A percentile compares a stretch with the other conserved stretches of the same genome.
Conservation (phyloP, 2,797 vertebrate species). For the Eleutherodactylus coqui region DNA sequence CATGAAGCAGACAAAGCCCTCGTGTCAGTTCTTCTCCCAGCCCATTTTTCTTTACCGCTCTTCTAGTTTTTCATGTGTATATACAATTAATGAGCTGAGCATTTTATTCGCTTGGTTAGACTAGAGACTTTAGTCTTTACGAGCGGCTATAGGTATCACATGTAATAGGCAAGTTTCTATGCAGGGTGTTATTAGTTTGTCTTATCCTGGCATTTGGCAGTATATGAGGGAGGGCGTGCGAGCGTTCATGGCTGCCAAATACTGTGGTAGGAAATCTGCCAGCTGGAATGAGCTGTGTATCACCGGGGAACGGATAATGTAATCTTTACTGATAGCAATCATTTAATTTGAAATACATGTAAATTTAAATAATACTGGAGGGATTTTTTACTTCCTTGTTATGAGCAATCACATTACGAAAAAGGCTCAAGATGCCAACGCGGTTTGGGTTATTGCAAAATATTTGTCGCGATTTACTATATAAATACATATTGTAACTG, state of each 20-base stretch:
- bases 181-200: background rate
- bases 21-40: too few relatives aligned
- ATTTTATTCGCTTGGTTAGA: background rate
- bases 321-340: conserved; percentile 1
- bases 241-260: background rate
- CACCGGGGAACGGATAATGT: background rate
- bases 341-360: background rate
- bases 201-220: background rate
- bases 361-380: background rate
- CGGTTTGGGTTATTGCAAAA: background rate
- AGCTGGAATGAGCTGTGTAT: background rate
- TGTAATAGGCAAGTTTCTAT: background rate
- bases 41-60: too few relatives aligned
- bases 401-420: background rate
- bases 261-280: conserved; percentile 1
- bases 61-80: background rate
- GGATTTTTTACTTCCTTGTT: background rate
- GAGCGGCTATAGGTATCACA: background rate
- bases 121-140: background rate
- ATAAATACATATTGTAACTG: background rate
- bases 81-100: background rate
- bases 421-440: background rate
- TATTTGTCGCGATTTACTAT: background rate
- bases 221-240: background rate
- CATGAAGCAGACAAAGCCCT: background rate